A percentile compares a stretch with the other conserved stretches of the same genome.
phyloP scores from a whole-genome alignment of 2,113 vertebrate species.

The Stigmatopora argus region DNA sequence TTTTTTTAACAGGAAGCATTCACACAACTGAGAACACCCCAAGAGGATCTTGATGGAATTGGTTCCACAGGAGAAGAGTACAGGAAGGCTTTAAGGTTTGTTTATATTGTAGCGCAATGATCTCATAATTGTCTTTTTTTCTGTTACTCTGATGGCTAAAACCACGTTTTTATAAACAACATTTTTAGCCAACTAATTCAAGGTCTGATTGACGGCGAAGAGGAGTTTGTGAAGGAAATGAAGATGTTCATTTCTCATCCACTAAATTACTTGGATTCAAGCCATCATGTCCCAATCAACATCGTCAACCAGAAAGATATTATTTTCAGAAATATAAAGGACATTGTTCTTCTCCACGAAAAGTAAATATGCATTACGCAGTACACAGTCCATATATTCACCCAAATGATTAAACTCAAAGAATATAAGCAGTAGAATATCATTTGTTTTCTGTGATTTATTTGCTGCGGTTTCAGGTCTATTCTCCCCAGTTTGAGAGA shows the following conservation, averaged over 20 bases:
- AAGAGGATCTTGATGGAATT: slow-evolving; percentile 59
- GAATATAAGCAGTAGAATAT: neutral
- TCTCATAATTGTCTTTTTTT: neutral
- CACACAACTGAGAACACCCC: slow-evolving; percentile 43
- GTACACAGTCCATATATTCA: too few species aligned
- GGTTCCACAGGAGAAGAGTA: slow-evolving; percentile 64
- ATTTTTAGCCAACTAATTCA: slow-evolving; percentile 64
- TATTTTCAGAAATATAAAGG: slow-evolving; percentile 87
- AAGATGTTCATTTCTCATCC: slow-evolving; percentile 57
- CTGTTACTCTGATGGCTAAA: neutral
- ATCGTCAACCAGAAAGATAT: slow-evolving; percentile 65
- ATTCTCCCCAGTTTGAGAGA: slow-evolving; percentile 75
- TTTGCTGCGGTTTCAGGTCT: slow-evolving; percentile 44
- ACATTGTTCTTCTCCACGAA: slow-evolving; percentile 81
- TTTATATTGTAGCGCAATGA: neutral
- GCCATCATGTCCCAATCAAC: slow-evolving; percentile 42
- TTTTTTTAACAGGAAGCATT: slow-evolving; percentile 48
- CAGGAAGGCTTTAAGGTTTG: slow-evolving; percentile 57
- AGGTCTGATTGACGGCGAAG: slow-evolving; percentile 66
- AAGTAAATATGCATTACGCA: slow-evolving; percentile 63
- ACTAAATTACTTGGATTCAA: slow-evolving; percentile 55
- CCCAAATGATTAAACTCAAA: neutral
- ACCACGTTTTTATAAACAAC: neutral
- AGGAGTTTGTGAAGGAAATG: slow-evolving; percentile 69
- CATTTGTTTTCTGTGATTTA: neutral